Base-by-base conservation (phyloP, 2,888 invertebrate genomes). In the Eucera pruinosa region DNA sequence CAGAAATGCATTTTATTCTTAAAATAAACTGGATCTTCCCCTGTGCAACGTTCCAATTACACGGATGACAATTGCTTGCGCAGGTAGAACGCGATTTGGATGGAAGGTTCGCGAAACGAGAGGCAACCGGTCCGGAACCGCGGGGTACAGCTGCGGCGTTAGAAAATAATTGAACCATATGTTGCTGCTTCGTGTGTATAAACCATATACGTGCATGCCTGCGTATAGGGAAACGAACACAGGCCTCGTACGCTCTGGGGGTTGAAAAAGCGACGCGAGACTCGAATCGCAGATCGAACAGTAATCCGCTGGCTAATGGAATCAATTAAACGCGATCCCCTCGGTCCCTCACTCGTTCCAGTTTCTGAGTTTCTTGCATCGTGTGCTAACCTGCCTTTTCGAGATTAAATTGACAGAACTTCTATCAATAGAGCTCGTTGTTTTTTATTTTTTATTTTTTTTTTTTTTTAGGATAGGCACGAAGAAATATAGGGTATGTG, bases 101-200 rank as follows among this genome's bases (percentile, higher is more conserved):
- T 23, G 23, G 36, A 25, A 62, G 18, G n/a, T 36, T 36, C 30
- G 52, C 9, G 55, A 30, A 60, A 36, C 50, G 55, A 25, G 48
- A n/a, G 39, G 20, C 20, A 43, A 27, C 48, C 30, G 11, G 20
- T 11, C n/a, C 33, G 18, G 47, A 18, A 61, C 48, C 20, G 13
- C 11, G n/a, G n/a, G 18, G 47, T 39, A 47, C 69, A 50, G 43
- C 62, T 57, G 57, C 36, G 57, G 62, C 27, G 62, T 64, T 64
- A 58, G 69, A 74, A 74, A 74, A 74, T 74, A 74, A 69, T 74
- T 69, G 41, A 62, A 73, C 61, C 69, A 45, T 69, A 50, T 57
- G 69, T 36, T 50, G 43, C 25, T 27, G 18, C 7, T 13, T 50
- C 48, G 48, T 48, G 62, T 25, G n/a, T 11, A n/a, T n/a, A n/a